Conservation (phyloP, 2,888 invertebrate species). For the Eupeodes luniger region DNA sequence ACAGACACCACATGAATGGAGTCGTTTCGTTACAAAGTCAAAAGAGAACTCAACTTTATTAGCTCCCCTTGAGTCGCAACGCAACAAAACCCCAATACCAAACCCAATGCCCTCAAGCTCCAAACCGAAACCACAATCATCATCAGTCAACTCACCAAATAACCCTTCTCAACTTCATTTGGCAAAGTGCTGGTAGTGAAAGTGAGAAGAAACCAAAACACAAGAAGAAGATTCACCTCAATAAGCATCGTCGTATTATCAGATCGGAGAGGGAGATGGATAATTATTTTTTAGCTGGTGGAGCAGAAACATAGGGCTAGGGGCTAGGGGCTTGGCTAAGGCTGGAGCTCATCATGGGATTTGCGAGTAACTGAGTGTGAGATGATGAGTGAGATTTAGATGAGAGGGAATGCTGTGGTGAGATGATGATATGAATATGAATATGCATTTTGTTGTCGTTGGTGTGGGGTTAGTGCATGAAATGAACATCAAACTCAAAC, state of each 20-base stretch:
- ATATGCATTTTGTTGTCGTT: too few species aligned
- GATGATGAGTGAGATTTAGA: not conserved
- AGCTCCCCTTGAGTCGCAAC: too few species aligned
- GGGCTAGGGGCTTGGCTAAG: too few species aligned
- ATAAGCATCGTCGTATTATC: not conserved
- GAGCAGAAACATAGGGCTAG: not conserved
- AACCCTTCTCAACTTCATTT: constrained; percentile 20
- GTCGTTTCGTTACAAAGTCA: not conserved
- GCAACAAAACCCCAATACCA: too few species aligned
- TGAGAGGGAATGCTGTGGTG: not conserved
- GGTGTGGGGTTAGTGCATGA: too few species aligned
- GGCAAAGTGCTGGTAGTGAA: not conserved
- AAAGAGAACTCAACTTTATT: constrained; percentile 10
- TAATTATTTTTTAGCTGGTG: not conserved
- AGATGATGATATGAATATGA: too few species aligned
- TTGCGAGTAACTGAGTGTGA: too few species aligned
- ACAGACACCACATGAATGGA: constrained; percentile 26
- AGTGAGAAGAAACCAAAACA: constrained; percentile 35
- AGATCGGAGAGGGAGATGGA: not conserved
- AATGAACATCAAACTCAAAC: too few species aligned
- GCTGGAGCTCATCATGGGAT: too few species aligned
- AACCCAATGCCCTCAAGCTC: not conserved
- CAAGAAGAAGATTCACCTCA: not conserved
- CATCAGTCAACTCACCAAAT: not conserved
- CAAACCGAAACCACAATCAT: not conserved